Conservation (phyloP, 2,888 invertebrate species). For the Hydroisotoma schaefferi region DNA sequence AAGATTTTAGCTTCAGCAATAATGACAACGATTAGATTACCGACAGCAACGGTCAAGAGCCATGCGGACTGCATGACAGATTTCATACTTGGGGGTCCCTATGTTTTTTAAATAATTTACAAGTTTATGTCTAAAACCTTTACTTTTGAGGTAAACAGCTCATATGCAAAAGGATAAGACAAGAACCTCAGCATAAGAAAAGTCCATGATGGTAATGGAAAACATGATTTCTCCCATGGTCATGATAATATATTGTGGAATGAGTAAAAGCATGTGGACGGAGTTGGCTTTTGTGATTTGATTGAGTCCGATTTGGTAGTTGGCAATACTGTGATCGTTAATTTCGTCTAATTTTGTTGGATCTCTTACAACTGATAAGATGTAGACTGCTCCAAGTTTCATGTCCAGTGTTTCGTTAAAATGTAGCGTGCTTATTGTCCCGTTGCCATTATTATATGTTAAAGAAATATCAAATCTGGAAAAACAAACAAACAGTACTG, state of each 20-base stretch:
- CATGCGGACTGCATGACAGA: conserved; percentile 88
- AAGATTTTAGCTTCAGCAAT: conserved; percentile 76
- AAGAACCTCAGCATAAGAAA: conserved; percentile 78
- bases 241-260: conserved; percentile 89
- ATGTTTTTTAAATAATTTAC: background rate
- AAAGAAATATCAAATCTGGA: conserved; percentile 18
- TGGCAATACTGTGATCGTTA: background rate
- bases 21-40: conserved; percentile 87
- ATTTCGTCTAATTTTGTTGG: conserved; percentile 43
- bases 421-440: background rate
- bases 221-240: conserved; percentile 92
- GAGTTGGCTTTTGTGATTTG: conserved; percentile 65
- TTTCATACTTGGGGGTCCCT: conserved; percentile 90
- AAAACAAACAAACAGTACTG: background rate
- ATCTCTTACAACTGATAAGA: conserved; percentile 53
- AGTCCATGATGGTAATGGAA: conserved; percentile 90
- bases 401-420: conserved; percentile 49
- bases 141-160: background rate
- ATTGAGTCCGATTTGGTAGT: conserved; percentile 14
- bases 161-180: background rate
- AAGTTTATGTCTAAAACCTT: background rate
- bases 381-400: conserved; percentile 65
- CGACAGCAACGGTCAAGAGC: conserved; percentile 87
- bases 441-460: conserved; percentile 1
- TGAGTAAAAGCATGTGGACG: conserved; percentile 75